A percentile compares a stretch with the other conserved stretches of the same genome.
Conservation (phyloP, 2,797 vertebrate genomes). For the Enteromius argenteus region DNA sequence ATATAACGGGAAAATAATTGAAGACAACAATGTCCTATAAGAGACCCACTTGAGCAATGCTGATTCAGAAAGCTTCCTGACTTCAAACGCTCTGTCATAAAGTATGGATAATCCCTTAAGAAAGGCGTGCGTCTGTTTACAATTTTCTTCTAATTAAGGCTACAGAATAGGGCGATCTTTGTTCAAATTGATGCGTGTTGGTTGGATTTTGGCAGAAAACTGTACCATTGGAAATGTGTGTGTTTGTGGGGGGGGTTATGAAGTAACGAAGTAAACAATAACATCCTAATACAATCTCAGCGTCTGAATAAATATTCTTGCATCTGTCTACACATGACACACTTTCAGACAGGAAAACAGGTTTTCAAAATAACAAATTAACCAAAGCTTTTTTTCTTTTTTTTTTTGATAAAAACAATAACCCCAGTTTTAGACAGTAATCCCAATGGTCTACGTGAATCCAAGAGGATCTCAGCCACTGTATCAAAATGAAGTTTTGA, state of each 20-base stretch:
- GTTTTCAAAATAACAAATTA: slow-evolving; percentile 76
- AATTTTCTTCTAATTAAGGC: slow-evolving; percentile 83
- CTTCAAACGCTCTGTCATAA: slow-evolving; percentile 86
- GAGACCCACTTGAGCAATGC: slow-evolving; percentile 76
- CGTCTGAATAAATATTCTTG: slow-evolving; percentile 83
- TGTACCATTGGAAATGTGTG: slow-evolving; percentile 78
- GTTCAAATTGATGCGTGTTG: slow-evolving; percentile 79
- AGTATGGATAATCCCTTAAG: slow-evolving; percentile 83
- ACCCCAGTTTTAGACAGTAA: slow-evolving; percentile 64
- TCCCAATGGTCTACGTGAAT: slow-evolving; percentile 69
- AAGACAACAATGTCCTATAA: slow-evolving; percentile 86
- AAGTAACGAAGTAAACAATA: slow-evolving; percentile 82
- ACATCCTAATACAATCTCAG: slow-evolving; percentile 79
- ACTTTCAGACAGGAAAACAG: slow-evolving; percentile 78
- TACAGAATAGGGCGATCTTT: slow-evolving; percentile 76
- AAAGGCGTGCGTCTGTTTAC: slow-evolving; percentile 78
- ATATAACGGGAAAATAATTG: slow-evolving; percentile 85
- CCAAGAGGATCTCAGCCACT: slow-evolving; percentile 48
- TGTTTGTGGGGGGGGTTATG: slow-evolving; percentile 54
- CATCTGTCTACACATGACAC: slow-evolving; percentile 81
- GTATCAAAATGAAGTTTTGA: slow-evolving; percentile 56
- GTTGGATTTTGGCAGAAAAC: slow-evolving; percentile 75
- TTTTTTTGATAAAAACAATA: slow-evolving; percentile 66
- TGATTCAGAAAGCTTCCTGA: slow-evolving; percentile 82
- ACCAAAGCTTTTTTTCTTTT: slow-evolving; percentile 67